Evolutionary conservation across 2,888 invertebrate species (phyloP), one percentile per base, ranked within the genome.

Genomic region (Epirrhoe tristata): DNA sequence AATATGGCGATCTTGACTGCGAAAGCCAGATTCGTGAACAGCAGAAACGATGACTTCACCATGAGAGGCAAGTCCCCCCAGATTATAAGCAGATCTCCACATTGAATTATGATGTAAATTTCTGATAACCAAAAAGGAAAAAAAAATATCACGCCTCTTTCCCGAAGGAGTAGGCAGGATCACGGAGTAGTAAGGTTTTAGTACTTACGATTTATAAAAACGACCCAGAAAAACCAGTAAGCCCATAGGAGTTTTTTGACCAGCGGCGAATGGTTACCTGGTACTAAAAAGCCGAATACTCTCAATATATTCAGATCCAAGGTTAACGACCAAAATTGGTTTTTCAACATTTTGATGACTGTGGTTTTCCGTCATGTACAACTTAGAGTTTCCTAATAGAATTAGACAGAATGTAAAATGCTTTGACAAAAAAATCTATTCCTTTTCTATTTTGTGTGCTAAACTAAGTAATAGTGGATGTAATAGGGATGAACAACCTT

Each of bases 11-110:
- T 62, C 59, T 69, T 69, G 32, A 17, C 16, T 1, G 39, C 24
- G 12, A 65, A 50, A 0, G 53, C 43, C 2, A 69, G 17, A 39
- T 59, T 63, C 2, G 65, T 65, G 34, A 65, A 56, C 24, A 69
- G 58, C 12, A 69, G 16, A 31, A 59, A 59, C 6, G 39, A 59
- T 3, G 52, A 43, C 8, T 10, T 48, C 31, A 62, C 62, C 63
- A 69, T 66, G n/a, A 65, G 52, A 36, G 39, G 16, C 2, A 69
- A 1, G 52, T 69, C 53, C 5, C 68, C 65, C 68, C 65, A 62
- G 36, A 54, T 55, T 14, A 51, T 51, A 14, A 65, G 10, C 2
- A 69, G 16, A 14, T 62, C 62, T n/a, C 56, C 63, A 34, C 43
- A 10, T 16, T 58, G 57, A 7, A 46, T 34, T n/a, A 55, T 39